Evolutionary conservation across 2,113 vertebrate genomes (phyloP).

Genomic region (Phoenicopterus ruber): DNA sequence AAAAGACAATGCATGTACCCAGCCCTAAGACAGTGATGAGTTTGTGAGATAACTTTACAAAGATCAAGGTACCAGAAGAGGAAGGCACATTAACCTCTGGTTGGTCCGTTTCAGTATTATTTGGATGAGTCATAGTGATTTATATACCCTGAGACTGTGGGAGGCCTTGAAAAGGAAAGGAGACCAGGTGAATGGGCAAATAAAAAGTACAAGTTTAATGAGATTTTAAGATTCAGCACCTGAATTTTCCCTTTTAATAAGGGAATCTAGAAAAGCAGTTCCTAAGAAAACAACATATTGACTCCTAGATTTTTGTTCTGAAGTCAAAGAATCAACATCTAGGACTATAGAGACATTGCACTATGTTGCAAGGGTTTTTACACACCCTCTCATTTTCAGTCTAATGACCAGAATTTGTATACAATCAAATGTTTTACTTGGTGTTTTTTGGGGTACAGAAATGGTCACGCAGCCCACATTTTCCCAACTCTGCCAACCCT

Average conservation of each 20-base stretch:
- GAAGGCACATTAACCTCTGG: slow-evolving; percentile 62
- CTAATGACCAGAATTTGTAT: background rate
- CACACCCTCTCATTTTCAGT: background rate
- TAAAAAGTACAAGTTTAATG: slow-evolving; percentile 42
- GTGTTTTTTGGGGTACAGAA: background rate
- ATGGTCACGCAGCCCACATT: background rate
- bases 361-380: background rate
- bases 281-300: background rate
- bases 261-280: slow-evolving; percentile 3
- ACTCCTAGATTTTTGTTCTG: background rate
- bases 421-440: background rate
- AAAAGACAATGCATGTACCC: background rate
- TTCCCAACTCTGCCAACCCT: background rate
- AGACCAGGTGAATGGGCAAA: background rate
- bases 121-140: slow-evolving; percentile 44
- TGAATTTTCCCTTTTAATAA: background rate
- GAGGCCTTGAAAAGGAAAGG: background rate
- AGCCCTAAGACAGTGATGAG: background rate
- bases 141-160: slow-evolving; percentile 56
- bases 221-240: slow-evolving; percentile 38
- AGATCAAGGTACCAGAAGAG: slow-evolving; percentile 58
- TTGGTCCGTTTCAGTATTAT: background rate
- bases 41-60: slow-evolving; percentile 23
- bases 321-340: background rate
- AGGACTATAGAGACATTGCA: background rate